These are phyloP conservation scores for Apogon talboti DNA, from an alignment of 2,797 vertebrate genomes.

Conservation along the genomic window DNA sequence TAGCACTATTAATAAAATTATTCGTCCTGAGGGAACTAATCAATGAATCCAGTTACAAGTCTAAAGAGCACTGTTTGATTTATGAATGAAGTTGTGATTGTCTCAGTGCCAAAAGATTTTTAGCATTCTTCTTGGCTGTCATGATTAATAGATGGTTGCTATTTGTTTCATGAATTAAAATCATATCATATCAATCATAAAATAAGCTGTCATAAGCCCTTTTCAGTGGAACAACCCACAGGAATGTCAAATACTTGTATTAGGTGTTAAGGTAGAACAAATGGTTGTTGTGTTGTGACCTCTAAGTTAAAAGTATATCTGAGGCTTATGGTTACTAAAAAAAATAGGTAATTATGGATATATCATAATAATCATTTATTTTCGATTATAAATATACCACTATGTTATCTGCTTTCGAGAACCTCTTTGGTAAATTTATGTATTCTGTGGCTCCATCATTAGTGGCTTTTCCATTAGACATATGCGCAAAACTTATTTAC, in stretches of 20 bases:
- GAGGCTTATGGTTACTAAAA: not conserved
- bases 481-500: no score
- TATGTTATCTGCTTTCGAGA: conserved; percentile 73
- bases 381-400: not conserved
- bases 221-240: conserved; percentile 9
- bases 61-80: conserved; percentile 10
- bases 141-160: not conserved
- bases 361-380: conserved; percentile 2
- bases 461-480: no score
- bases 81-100: conserved; percentile 14
- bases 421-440: conserved; percentile 70
- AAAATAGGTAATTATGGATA: not conserved
- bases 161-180: not conserved
- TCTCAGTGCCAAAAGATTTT: conserved; percentile 10
- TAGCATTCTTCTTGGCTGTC: not conserved
- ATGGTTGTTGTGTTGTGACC: conserved; percentile 7
- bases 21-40: conserved; percentile 39
- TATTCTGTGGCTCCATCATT: conserved; percentile 32
- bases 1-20: not conserved
- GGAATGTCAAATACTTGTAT: not conserved
- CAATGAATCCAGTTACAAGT: conserved; percentile 10
- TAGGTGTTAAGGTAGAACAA: not conserved
- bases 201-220: not conserved
- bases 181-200: not conserved
- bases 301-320: not conserved